Conservation (phyloP, 2,888 invertebrate genomes). For the Hylaea fasciaria region DNA sequence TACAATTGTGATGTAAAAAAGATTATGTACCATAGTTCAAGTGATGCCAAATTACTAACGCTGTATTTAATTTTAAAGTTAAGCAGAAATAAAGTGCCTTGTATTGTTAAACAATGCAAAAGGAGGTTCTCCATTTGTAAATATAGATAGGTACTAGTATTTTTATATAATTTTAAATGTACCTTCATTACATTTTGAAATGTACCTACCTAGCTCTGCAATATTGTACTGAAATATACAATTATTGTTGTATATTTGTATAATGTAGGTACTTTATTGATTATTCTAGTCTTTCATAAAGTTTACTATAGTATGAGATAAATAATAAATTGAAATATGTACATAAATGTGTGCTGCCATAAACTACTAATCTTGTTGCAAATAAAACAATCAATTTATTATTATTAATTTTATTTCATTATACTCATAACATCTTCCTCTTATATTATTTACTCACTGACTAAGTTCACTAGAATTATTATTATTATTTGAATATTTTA, state of each 20-base stretch:
- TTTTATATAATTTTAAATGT: neutral
- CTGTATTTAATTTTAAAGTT: constrained; percentile 8
- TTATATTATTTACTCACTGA: constrained; percentile 76
- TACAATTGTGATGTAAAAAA: constrained; percentile 3
- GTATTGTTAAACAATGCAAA: neutral
- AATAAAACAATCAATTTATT: constrained; percentile 47
- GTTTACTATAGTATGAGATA: neutral
- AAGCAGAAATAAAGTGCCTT: neutral
- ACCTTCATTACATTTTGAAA: too few species aligned
- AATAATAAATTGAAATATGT: neutral
- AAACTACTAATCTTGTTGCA: constrained; percentile 10
- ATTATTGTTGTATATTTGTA: too few species aligned
- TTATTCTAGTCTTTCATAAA: constrained; percentile 23
- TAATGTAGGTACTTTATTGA: neutral
- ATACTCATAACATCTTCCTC: constrained; percentile 82
- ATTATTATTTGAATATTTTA: constrained; percentile 78
- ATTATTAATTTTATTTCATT: constrained; percentile 78
- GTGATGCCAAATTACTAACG: constrained; percentile 19
- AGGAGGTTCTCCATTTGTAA: too few species aligned
- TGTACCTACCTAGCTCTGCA: too few species aligned
- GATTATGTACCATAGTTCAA: constrained; percentile 1
- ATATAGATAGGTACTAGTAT: neutral
- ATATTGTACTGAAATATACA: too few species aligned
- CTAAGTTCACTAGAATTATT: constrained; percentile 80
- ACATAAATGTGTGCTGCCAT: neutral